Evolutionary conservation across 2,888 invertebrate genomes (phyloP).

Genomic region (Camptogramma bilineatum): DNA sequence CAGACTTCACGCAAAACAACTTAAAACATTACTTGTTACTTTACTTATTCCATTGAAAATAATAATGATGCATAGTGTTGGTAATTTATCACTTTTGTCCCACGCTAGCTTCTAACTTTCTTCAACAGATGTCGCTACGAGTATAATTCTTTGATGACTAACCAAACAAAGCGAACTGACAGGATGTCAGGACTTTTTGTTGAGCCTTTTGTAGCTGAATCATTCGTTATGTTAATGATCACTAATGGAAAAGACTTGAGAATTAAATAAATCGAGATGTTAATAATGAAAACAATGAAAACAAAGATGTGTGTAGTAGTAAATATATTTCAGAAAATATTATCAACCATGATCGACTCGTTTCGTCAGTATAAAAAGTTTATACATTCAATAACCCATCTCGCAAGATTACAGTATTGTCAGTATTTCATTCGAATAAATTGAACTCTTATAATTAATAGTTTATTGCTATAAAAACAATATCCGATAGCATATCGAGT

Average conservation of each 20-base stretch:
- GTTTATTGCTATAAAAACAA: conserved; percentile 84
- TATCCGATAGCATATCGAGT: conserved; percentile 71
- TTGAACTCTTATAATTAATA: conserved; percentile 77
- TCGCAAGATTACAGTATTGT: conserved; percentile 77
- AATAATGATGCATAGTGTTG: too few species aligned
- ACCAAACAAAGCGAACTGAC: conserved; percentile 32
- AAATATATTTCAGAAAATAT: conserved; percentile 85
- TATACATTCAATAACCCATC: conserved; percentile 57
- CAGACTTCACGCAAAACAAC: not conserved
- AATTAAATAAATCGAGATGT: conserved; percentile 31
- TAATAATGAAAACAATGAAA: conserved; percentile 61
- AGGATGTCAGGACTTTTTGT: conserved; percentile 25
- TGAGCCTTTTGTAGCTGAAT: conserved; percentile 24
- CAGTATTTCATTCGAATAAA: conserved; percentile 71
- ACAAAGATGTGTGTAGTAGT: conserved; percentile 76
- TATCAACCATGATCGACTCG: conserved; percentile 75
- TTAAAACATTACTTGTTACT: not conserved
- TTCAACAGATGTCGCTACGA: conserved; percentile 48
- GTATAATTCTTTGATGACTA: conserved; percentile 21
- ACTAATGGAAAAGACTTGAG: conserved; percentile 29
- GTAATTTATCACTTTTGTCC: conserved; percentile 11
- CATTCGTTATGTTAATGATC: conserved; percentile 27
- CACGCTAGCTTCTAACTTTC: conserved; percentile 24
- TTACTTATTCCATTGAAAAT: not conserved
- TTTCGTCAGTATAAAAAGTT: conserved; percentile 75